A percentile compares a stretch with the other conserved stretches of the same genome.
These are phyloP conservation scores for Porites evermanni DNA, from an alignment of 92 coral and sea anemone species.

Conservation along the genomic window DNA sequence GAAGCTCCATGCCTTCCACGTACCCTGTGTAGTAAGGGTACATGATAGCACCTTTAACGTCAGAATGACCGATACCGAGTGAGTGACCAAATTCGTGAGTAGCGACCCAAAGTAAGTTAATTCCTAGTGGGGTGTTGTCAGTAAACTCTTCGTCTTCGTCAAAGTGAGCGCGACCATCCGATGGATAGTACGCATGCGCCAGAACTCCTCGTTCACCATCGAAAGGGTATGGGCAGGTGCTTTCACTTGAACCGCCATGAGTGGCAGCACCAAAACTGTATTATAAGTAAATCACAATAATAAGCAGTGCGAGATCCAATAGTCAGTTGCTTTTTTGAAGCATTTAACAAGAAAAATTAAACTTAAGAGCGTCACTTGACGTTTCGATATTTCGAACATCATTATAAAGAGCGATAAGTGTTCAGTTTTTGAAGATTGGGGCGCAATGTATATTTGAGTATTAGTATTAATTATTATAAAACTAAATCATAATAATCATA, in stretches of 20 bases:
- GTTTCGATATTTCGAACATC: no score
- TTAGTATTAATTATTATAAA: no score
- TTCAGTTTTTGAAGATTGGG: no score
- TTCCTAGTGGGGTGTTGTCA: slow-evolving; percentile 47
- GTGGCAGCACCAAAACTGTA: slow-evolving; percentile 46
- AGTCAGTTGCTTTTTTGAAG: no score
- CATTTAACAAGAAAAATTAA: no score
- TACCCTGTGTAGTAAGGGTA: slow-evolving; percentile 80
- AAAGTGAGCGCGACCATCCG: slow-evolving; percentile 84
- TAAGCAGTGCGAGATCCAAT: no score
- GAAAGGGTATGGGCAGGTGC: slow-evolving; percentile 66
- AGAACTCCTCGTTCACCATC: slow-evolving; percentile 68
- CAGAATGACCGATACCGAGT: slow-evolving; percentile 81
- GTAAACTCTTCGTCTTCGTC: slow-evolving; percentile 86
- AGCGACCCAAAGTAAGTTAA: slow-evolving; percentile 75
- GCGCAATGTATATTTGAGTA: no score
- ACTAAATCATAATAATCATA: no score
- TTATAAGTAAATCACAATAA: no score
- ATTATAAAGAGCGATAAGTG: no score
- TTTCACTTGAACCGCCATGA: slow-evolving; percentile 46
- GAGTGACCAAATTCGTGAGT: slow-evolving; percentile 90
- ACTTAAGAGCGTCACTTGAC: no score
- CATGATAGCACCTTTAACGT: slow-evolving; percentile 67
- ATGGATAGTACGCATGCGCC: slow-evolving; percentile 84
- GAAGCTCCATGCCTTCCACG: slow-evolving; percentile 53